Evolutionary conservation across 2,113 vertebrate species (phyloP).

Genomic region (Hemicordylus capensis): DNA sequence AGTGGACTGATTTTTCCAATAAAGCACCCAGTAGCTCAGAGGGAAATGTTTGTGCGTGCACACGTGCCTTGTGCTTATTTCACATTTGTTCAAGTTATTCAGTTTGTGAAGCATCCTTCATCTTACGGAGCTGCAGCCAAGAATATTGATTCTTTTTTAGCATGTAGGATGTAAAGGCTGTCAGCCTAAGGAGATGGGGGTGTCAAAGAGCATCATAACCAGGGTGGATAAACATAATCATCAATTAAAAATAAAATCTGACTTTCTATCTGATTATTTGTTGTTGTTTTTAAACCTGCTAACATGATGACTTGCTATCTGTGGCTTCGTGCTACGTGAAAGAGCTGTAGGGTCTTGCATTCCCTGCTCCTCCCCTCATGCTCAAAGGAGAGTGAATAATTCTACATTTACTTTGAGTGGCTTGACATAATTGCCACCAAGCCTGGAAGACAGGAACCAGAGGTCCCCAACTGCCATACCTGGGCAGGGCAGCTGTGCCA

Average conservation of each 20-base stretch:
- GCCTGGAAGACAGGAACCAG: too few relatives aligned
- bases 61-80: background rate
- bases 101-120: background rate
- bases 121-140: background rate
- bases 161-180: background rate
- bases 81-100: constrained; percentile 11
- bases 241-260: background rate
- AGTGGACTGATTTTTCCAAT: background rate
- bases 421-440: too few relatives aligned
- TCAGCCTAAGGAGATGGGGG: background rate
- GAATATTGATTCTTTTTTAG: background rate
- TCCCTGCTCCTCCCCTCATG: too few relatives aligned
- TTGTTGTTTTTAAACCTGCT: too few relatives aligned
- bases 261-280: background rate
- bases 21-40: background rate
- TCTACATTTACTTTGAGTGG: too few relatives aligned
- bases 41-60: background rate
- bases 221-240: background rate
- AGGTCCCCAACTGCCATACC: too few relatives aligned
- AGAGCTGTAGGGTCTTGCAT: too few relatives aligned
- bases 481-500: too few relatives aligned
- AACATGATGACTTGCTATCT: too few relatives aligned
- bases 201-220: background rate
- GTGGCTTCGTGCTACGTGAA: too few relatives aligned
- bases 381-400: too few relatives aligned